Percentiles rank a stretch among this genome's conserved stretches.
phyloP scores from a whole-genome alignment of 2,113 vertebrate species.

The Gambusia affinis region DNA sequence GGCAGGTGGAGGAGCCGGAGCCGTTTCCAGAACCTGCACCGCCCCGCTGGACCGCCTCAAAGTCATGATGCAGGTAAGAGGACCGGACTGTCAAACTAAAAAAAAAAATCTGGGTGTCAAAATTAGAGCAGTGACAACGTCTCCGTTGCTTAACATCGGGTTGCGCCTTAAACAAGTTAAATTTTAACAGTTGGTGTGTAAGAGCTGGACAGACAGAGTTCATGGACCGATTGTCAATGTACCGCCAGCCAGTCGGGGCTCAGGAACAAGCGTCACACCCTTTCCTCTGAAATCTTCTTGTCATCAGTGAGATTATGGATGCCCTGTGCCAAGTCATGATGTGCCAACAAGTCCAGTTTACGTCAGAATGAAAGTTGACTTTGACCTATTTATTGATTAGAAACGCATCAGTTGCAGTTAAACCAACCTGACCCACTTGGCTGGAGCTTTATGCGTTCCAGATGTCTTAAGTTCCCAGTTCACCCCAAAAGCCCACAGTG shows the following conservation, averaged over 20 bases:
- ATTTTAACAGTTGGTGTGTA: slow-evolving; percentile 29
- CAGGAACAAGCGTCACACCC: neutral
- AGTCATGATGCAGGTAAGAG: slow-evolving; percentile 95
- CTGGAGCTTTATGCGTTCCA: neutral
- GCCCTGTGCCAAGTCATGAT: neutral
- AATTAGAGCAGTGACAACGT: too few species aligned
- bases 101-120: too few species aligned
- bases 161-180: slow-evolving; percentile 50
- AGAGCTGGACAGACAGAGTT: slow-evolving; percentile 6
- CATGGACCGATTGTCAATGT: neutral
- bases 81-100: too few species aligned
- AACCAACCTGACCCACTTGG: neutral
- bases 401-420: neutral
- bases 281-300: neutral
- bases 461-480: rapidly evolving
- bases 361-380: slow-evolving; percentile 38
- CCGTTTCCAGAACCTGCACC: slow-evolving; percentile 92
- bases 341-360: slow-evolving; percentile 8
- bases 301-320: neutral
- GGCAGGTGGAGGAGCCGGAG: slow-evolving; percentile 93
- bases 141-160: neutral
- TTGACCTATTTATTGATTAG: neutral
- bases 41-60: slow-evolving; percentile 95
- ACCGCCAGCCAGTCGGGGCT: slow-evolving; percentile 31
- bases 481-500: neutral